phyloP scores from a whole-genome alignment of 2,888 invertebrate genomes.

The Erebia palarica region DNA sequence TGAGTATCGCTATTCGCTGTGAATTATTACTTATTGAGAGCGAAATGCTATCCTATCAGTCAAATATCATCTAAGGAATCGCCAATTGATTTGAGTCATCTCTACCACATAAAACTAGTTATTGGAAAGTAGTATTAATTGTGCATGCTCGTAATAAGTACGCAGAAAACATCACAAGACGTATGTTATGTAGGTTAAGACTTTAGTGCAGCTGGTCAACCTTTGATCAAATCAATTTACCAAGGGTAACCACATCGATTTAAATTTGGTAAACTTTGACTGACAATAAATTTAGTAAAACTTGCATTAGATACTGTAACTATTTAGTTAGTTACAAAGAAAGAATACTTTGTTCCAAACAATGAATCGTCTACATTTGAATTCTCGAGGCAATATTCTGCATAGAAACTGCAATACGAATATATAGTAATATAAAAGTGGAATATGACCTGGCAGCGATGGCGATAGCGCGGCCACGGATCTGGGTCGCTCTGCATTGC shows the following conservation, averaged over 20 bases:
- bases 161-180: no score
- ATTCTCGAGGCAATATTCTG: not conserved
- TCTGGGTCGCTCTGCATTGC: slow-evolving; percentile 37
- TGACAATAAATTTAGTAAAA: no score
- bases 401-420: slow-evolving; percentile 2
- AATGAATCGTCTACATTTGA: not conserved
- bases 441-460: slow-evolving; percentile 21
- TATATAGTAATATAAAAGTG: slow-evolving; percentile 5
- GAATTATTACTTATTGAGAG: not conserved
- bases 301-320: no score
- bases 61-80: not conserved
- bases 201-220: no score
- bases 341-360: not conserved
- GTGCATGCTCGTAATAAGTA: no score
- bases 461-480: slow-evolving; percentile 5
- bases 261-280: no score
- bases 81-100: not conserved
- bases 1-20: not conserved
- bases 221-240: no score
- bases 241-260: no score
- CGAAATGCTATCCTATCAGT: not conserved
- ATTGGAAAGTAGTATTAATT: no score
- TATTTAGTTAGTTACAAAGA: not conserved
- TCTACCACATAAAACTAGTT: not conserved
- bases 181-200: no score